Evolutionary conservation across 2,797 vertebrate species (phyloP), one percentile per base, ranked within the genome.

Genomic region (Xiphophorus birchmanni): DNA sequence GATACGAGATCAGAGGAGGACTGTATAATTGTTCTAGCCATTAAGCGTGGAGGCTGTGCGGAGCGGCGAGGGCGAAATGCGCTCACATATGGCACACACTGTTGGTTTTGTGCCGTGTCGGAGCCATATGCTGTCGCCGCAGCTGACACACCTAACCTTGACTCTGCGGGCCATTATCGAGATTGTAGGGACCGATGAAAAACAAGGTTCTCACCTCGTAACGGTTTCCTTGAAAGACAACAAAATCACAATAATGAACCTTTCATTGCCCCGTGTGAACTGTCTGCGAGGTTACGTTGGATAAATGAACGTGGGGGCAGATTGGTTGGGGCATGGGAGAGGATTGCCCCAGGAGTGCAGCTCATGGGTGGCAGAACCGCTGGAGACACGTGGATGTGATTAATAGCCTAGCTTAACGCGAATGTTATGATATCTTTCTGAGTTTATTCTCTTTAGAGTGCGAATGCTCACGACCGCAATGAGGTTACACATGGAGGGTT

Each of bases 1-100:
- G 89, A 89, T 84, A 77, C 82, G 21, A 86, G 84, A 94, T 94
- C 91, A 93, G 82, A 92, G 83, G 82, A 90, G 84, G 87, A 89
- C 87, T 85, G 85, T 86, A 76, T 90, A 89, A 90, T 89, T 88
- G 90, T 88, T 87, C 35, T 76, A 81, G 73, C 87, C 86, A 89
- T 88, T 88, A 86, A 78, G 89, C 85, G 84, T 72, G 13, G 84
- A 86, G 82, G 80, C 84, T 86, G 81, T 80, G 73, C 83, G 65
- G 82, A 71, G 78, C 12, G 76, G 78, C 15, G 76, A 80, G 81
- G 80, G 79, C 79, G 80, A 79, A 90, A 85, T 74, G 86, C 81
- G 35, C 79, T 82, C 87, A 76, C 91, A 89, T 88, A 90, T 91
- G 91, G 93, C 77, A 3, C 5, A 75, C 82, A 32, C 88, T 85